Evolutionary conservation across 2,888 invertebrate species (phyloP), one percentile per base, ranked within the genome.

Genomic region (Nomada lathburiana): DNA sequence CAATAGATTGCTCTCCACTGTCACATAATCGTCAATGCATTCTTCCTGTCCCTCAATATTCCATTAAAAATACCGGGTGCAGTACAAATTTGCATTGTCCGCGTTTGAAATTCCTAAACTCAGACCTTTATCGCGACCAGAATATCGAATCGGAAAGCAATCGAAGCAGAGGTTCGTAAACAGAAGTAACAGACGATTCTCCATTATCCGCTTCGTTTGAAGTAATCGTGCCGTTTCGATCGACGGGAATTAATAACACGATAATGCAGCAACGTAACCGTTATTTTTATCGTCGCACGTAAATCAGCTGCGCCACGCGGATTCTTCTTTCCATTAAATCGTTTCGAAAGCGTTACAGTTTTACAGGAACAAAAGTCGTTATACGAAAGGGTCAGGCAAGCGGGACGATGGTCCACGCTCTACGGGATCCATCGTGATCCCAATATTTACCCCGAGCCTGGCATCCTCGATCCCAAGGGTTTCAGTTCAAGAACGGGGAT

Each of bases 401-500:
- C 42, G 89, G 86, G 82, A 89, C 90, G 74, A 20, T 23, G 89
- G 91, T 16, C 59, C 0, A 36, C 7, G 36, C 36, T 87, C 52
- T 86, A 79, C 23, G 89, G 86, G 7, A 89, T 92, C 76, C 92
- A 92, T 65, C 80, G 84, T 11, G 90, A 92, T 85, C 89, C 90
- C 20, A 70, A 82, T 44, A 87, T 90, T 72, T 92, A 90, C 85
- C 87, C 89, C 0, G 68, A 92, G 60, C 90, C 92, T 26, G 83
- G 86, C 29, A 74, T 68, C 0, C 91, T 90, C 63, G 90, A 92
- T 85, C 92, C 91, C 26, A 89, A 90, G 65, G 86, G 92, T 84
- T 92, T 92, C 68, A 75, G 55, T 70, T 50, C 20, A 60, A 60
- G 7, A 87, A 89, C 29, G 86, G 90, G 71, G 86, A 69, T 55